These are phyloP conservation scores for Rhynchomys soricoides DNA, from an alignment of 2,113 vertebrate species.

Conservation along the genomic window DNA sequence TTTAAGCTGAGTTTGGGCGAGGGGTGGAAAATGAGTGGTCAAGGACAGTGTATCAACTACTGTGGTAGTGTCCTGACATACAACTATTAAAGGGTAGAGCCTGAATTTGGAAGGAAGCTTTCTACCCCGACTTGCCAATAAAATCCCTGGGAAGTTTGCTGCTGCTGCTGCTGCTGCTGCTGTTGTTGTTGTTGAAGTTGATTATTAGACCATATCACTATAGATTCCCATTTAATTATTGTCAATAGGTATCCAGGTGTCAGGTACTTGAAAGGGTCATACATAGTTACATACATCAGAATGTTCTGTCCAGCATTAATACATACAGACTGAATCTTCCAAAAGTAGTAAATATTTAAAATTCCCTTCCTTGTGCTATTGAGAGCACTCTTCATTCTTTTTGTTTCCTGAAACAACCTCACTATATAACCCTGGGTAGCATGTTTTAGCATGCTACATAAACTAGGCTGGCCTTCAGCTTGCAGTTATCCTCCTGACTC, in stretches of 20 bases:
- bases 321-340: neutral
- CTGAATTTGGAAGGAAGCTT: neutral
- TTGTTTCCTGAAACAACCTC: neutral
- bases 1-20: neutral
- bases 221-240: neutral
- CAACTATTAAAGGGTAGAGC: neutral
- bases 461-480: neutral
- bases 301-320: neutral
- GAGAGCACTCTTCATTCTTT: neutral
- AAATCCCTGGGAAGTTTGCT: neutral
- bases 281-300: neutral
- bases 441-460: neutral
- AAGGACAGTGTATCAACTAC: neutral
- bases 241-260: neutral
- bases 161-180: too few species aligned
- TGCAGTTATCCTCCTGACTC: neutral
- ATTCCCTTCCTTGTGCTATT: neutral
- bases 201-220: neutral
- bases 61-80: neutral
- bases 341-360: constrained; percentile 32
- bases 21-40: neutral
- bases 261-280: neutral
- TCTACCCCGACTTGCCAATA: neutral
- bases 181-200: neutral
- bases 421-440: neutral